Base-by-base conservation (phyloP, 1,140 invertebrate genomes). In the Chionoecetes opilio region DNA sequence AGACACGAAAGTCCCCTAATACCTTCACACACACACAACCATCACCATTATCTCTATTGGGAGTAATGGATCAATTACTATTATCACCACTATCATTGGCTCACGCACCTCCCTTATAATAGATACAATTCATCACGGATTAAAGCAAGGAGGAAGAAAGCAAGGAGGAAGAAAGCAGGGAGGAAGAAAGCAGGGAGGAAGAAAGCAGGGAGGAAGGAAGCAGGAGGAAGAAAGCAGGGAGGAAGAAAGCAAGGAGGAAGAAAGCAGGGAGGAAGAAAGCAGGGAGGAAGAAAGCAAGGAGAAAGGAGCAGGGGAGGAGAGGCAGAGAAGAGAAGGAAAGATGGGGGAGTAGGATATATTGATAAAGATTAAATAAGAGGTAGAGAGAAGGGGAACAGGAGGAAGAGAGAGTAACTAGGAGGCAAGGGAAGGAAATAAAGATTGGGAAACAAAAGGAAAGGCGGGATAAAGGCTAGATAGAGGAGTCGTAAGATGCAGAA, bases 11-110 rank as follows among this genome's bases (percentile, higher is more conserved):
- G 11, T 17, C 63, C 21, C 63, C 0, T 75, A 75, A 75, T 75
- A 26, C 63, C n/a, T n/a, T 21, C 63, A 26, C 63, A 75, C 63
- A 75, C 63, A 75, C 63, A 17, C n/a, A 26, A 26, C n/a, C 63
- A 75, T 75, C 63, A n/a, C 63, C 63, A 75, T 75, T 75, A 75
- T 75, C 63, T 75, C 63, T 75, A 75, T 75, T 75, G 63, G 63
- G n/a, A 26, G 5, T 75, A 75, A 75, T 75, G 63, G 63, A 26
- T 75, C 63, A 75, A 75, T 75, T 75, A 75, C 63, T 75, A 75
- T 75, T 75, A 75, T 75, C n/a, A 75, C 63, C n/a, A n/a, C 63
- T 8, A 75, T 75, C n/a, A 75, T 26, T n/a, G 63, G 21, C 63
- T n/a, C 63, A 75, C 63, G n/a, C 46, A 53, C 46, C 46, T 53